Conservation (phyloP, 1,140 invertebrate species). For the Leptopilina boulardi region DNA sequence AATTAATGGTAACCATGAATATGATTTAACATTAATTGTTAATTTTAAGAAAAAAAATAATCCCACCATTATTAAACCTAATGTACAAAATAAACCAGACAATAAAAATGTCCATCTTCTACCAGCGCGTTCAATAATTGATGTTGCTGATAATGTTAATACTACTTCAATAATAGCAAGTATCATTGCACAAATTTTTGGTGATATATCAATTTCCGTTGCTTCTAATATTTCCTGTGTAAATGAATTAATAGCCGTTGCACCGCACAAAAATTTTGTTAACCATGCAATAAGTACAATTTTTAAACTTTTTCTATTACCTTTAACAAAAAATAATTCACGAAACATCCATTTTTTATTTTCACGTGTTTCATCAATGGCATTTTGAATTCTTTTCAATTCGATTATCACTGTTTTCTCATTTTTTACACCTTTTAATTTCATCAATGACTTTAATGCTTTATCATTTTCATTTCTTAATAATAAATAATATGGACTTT, state of each 20-base stretch:
- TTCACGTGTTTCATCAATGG: not conserved
- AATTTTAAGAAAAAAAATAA: not conserved
- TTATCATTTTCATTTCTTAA: not conserved
- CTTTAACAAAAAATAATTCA: not conserved
- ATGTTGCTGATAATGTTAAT: not conserved
- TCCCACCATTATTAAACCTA: not conserved
- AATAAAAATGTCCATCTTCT: not conserved
- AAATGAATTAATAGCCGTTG: not conserved
- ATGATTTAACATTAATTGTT: not conserved
- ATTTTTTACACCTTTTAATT: not conserved
- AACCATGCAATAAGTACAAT: not conserved
- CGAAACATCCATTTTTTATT: conserved; percentile 1
- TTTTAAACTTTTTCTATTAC: not conserved
- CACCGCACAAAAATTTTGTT: not conserved
- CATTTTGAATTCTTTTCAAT: not conserved
- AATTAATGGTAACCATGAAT: not conserved
- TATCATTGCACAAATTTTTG: not conserved
- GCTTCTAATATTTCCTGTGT: not conserved
- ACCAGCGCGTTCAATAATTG: not conserved
- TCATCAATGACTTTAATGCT: not conserved
- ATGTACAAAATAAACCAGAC: not conserved
- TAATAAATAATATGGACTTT: not conserved
- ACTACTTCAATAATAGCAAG: not conserved
- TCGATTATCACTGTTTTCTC: not conserved
- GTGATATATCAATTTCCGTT: not conserved